Conservation (phyloP, 2,888 invertebrate species). For the Pseudoips prasinana region DNA sequence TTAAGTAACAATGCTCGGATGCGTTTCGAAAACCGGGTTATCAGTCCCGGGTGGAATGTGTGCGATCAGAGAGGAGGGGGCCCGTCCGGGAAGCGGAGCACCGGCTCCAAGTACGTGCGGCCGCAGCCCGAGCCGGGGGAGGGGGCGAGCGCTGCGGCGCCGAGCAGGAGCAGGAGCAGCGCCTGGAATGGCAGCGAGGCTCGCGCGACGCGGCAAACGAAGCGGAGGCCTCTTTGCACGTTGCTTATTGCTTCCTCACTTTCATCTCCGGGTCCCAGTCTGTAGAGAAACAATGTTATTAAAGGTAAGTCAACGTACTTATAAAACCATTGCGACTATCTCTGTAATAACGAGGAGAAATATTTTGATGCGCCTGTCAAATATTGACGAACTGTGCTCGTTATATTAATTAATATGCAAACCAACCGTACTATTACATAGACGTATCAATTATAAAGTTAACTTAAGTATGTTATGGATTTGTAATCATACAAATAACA, state of each 20-base stretch:
- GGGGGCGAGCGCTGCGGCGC: slow-evolving; percentile 95
- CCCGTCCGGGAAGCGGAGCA: slow-evolving; percentile 94
- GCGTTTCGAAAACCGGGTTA: slow-evolving; percentile 38
- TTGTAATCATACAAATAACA: too few species aligned
- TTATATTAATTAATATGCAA: too few species aligned
- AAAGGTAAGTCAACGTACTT: too few species aligned
- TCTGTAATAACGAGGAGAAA: too few species aligned
- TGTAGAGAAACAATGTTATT: too few species aligned
- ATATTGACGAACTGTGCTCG: too few species aligned
- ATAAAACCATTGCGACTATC: too few species aligned
- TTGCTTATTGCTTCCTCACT: slow-evolving; percentile 53
- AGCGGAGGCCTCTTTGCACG: slow-evolving; percentile 88
- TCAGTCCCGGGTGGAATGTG: slow-evolving; percentile 24
- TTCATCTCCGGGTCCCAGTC: slow-evolving; percentile 49
- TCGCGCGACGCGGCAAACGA: slow-evolving; percentile 94
- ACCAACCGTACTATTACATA: too few species aligned
- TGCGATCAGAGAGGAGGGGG: slow-evolving; percentile 89
- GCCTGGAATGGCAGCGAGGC: slow-evolving; percentile 97
- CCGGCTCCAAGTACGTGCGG: slow-evolving; percentile 91
- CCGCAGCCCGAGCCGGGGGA: slow-evolving; percentile 92
- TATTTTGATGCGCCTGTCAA: too few species aligned
- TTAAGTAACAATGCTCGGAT: slow-evolving; percentile 78
- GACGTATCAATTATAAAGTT: too few species aligned
- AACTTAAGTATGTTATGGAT: too few species aligned
- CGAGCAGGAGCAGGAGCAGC: slow-evolving; percentile 94